phyloP scores from a whole-genome alignment of 2,797 vertebrate genomes.

The Sternotherus odoratus region DNA sequence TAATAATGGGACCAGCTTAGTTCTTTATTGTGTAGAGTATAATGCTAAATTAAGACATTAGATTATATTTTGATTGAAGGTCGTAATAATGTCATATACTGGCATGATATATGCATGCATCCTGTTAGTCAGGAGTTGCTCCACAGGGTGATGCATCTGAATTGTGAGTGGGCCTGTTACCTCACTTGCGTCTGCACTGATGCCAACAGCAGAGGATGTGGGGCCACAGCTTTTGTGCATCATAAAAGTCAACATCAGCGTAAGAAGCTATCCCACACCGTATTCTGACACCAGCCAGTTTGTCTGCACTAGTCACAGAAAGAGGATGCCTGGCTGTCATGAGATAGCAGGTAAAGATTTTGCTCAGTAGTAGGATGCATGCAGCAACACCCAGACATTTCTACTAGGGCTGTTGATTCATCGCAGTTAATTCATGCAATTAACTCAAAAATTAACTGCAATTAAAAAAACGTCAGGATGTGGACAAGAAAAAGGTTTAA shows the following conservation, averaged over 20 bases:
- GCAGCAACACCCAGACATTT: rapidly evolving
- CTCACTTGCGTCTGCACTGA: background rate
- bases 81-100: background rate
- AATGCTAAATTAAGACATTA: background rate
- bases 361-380: rapidly evolving
- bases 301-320: rapidly evolving
- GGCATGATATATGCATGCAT: background rate
- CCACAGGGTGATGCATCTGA: no score
- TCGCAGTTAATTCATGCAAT: no score
- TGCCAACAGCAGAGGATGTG: background rate
- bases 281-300: rapidly evolving
- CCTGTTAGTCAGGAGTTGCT: background rate
- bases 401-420: no score
- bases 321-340: background rate
- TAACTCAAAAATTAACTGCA: no score
- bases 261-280: background rate
- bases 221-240: background rate
- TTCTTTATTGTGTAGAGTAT: rapidly evolving
- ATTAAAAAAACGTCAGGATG: constrained; percentile 36
- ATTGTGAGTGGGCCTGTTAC: rapidly evolving
- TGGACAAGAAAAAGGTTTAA: constrained; percentile 31
- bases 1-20: rapidly evolving
- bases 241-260: background rate
- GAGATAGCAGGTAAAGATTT: rapidly evolving
- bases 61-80: rapidly evolving